phyloP scores from a whole-genome alignment of 1,140 invertebrate species.

The Notospermus geniculatus region DNA sequence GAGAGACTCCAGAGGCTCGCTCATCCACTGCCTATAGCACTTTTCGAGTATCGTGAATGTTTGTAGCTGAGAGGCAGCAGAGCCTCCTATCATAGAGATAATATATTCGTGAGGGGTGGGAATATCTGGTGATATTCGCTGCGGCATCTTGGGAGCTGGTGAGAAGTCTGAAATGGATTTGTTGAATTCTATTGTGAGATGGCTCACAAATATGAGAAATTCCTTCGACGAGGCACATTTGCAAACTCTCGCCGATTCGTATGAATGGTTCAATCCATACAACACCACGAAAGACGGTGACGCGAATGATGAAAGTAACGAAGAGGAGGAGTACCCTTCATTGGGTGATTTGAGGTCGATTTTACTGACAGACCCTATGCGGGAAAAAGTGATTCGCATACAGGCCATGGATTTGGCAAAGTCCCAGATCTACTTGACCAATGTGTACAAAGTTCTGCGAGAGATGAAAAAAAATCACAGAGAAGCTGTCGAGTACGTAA shows the following conservation, averaged over 20 bases:
- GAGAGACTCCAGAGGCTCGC: conserved; percentile 1
- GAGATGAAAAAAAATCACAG: conserved; percentile 11
- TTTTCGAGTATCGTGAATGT: conserved; percentile 4
- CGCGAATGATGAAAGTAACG: not conserved
- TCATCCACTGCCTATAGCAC: conserved; percentile 10
- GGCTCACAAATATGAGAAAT: conserved; percentile 9
- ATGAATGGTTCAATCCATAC: conserved; percentile 11
- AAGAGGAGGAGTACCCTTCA: not conserved
- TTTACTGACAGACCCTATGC: conserved; percentile 5
- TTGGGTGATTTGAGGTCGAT: conserved; percentile 7
- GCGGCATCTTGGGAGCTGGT: conserved; percentile 1
- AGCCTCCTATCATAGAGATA: not conserved
- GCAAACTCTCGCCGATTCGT: conserved; percentile 8
- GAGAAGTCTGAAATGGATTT: not conserved
- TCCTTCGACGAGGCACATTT: conserved; percentile 9
- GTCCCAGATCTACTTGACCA: conserved; percentile 6
- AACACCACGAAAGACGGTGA: not conserved
- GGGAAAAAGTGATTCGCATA: conserved; percentile 7
- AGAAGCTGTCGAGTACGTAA: conserved; percentile 6
- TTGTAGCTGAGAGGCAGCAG: conserved; percentile 5
- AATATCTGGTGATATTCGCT: conserved; percentile 5
- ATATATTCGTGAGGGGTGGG: conserved; percentile 5
- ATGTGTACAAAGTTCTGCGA: conserved; percentile 7
- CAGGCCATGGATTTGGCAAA: conserved; percentile 8
- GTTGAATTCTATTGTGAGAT: conserved; percentile 5